A percentile compares a stretch with the other conserved stretches of the same genome.
Evolutionary conservation across 1,140 invertebrate species (phyloP).

Genomic region (Orius insidiosus): DNA sequence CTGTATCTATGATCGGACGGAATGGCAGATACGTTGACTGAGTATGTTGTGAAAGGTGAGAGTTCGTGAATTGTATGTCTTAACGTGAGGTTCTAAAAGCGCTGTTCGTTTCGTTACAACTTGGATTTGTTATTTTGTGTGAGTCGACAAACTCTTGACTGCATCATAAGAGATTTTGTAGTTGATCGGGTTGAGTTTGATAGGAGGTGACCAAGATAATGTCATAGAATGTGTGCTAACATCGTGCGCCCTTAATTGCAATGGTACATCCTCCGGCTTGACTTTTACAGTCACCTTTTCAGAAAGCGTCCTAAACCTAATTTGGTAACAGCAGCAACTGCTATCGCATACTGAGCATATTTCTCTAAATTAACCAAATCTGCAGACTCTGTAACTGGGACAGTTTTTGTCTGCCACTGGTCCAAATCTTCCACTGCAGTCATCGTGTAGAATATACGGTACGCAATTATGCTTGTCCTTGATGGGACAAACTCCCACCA

Average conservation of each 20-base stretch:
- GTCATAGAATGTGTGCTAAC: conserved; percentile 80
- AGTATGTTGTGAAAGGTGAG: conserved; percentile 86
- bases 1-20: conserved; percentile 64
- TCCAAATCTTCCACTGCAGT: conserved; percentile 83
- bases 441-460: conserved; percentile 82
- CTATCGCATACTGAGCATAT: conserved; percentile 80
- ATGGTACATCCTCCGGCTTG: conserved; percentile 77
- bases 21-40: conserved; percentile 82
- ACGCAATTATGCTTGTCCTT: conserved; percentile 70
- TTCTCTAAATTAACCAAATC: conserved; percentile 81
- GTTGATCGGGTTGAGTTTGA: conserved; percentile 69
- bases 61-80: conserved; percentile 61
- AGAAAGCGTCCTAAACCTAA: conserved; percentile 33
- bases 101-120: conserved; percentile 56
- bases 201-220: conserved; percentile 82
- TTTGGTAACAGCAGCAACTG: conserved; percentile 64
- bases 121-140: conserved; percentile 77
- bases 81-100: conserved; percentile 46
- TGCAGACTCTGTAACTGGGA: conserved; percentile 72
- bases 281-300: conserved; percentile 64
- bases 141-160: conserved; percentile 85
- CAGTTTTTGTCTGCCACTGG: conserved; percentile 70
- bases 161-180: conserved; percentile 87
- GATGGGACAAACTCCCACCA: conserved; percentile 92
- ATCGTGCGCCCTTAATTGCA: conserved; percentile 68